Percentiles rank a stretch among this genome's conserved stretches.
phyloP scores from a whole-genome alignment of 1,140 invertebrate genomes.

The Leptinotarsa defecta region DNA sequence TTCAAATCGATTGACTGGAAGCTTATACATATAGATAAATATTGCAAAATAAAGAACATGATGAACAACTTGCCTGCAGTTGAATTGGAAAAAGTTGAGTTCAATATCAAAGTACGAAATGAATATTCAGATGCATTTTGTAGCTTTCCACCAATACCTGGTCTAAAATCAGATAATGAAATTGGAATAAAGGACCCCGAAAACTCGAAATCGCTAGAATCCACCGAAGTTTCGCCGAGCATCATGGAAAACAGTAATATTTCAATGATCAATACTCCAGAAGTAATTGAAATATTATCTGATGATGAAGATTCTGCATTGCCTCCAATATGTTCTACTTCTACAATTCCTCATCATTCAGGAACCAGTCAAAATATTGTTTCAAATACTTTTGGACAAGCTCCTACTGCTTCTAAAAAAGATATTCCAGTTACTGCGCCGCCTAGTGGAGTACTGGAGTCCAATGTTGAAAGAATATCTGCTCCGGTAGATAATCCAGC shows the following conservation, averaged over 20 bases:
- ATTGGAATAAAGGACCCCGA: neutral
- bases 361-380: neutral
- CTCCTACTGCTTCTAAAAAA: neutral
- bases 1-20: constrained; percentile 34
- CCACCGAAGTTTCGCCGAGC: neutral
- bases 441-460: neutral
- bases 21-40: constrained; percentile 30
- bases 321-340: neutral
- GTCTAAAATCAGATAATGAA: neutral
- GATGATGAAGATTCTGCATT: constrained; percentile 30
- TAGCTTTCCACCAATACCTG: constrained; percentile 8
- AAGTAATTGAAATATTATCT: constrained; percentile 33
- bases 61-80: constrained; percentile 31
- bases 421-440: neutral
- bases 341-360: neutral
- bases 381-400: neutral
- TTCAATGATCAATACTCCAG: neutral
- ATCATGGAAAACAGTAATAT: no score
- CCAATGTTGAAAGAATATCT: neutral
- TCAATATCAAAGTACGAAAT: constrained; percentile 31
- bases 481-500: neutral
- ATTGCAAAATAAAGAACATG: constrained; percentile 35
- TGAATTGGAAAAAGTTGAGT: constrained; percentile 30
- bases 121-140: constrained; percentile 35
- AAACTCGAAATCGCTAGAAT: neutral